Evolutionary conservation across 2,888 invertebrate genomes (phyloP).

Genomic region (Sabatieria punctata): DNA sequence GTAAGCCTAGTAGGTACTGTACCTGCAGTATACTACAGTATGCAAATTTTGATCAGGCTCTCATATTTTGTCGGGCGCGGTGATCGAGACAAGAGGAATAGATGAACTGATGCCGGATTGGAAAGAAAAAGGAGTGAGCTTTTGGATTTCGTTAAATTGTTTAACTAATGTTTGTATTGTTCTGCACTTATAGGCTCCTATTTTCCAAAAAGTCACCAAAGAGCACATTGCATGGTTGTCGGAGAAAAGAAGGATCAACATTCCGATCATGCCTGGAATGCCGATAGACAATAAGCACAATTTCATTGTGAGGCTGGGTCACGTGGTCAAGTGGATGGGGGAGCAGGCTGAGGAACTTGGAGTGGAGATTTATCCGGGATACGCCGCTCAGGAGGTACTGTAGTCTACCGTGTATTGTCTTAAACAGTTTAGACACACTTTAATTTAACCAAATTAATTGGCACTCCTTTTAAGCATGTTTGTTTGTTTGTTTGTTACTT

Average conservation of each 20-base stretch:
- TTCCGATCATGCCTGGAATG: slow-evolving; percentile 74
- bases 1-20: slow-evolving; percentile 23
- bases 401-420: too few relatives aligned
- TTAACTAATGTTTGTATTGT: background rate
- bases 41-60: too few relatives aligned
- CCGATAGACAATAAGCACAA: slow-evolving; percentile 88
- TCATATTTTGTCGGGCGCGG: slow-evolving; percentile 91
- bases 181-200: slow-evolving; percentile 46
- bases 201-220: slow-evolving; percentile 71
- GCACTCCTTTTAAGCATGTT: too few relatives aligned
- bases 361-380: slow-evolving; percentile 83
- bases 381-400: slow-evolving; percentile 62
- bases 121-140: slow-evolving; percentile 49
- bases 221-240: slow-evolving; percentile 79
- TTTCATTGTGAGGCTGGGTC: slow-evolving; percentile 85
- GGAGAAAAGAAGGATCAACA: slow-evolving; percentile 53
- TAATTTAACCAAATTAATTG: background rate
- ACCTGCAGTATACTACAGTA: background rate
- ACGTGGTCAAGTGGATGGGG: slow-evolving; percentile 82
- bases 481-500: too few relatives aligned
- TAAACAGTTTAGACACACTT: background rate
- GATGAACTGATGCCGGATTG: slow-evolving; percentile 91
- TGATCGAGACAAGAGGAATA: slow-evolving; percentile 73
- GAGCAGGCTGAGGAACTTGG: slow-evolving; percentile 89
- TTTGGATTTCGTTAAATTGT: too few relatives aligned